phyloP scores from a whole-genome alignment of 2,797 vertebrate genomes.

The Ptychadena robeensis region DNA sequence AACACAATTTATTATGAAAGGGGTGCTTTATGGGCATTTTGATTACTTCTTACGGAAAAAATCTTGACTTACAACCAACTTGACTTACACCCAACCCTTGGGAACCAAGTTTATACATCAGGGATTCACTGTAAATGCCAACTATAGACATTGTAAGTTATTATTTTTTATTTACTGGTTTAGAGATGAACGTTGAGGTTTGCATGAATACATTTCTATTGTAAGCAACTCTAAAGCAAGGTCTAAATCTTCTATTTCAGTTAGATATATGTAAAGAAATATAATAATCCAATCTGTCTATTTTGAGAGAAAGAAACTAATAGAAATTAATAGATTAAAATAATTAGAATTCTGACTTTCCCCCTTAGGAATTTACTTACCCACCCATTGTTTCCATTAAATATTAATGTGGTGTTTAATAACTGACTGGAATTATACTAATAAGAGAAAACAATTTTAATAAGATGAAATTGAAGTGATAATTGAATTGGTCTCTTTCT shows the following conservation, averaged over 20 bases:
- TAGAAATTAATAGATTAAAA: slow-evolving; percentile 18
- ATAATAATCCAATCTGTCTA: not conserved
- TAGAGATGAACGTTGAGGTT: not conserved
- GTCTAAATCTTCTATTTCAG: not conserved
- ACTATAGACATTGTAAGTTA: too few relatives aligned
- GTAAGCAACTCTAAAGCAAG: not conserved
- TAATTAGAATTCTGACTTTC: slow-evolving; percentile 1
- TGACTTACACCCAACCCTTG: too few relatives aligned
- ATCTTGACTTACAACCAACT: too few relatives aligned
- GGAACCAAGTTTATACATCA: too few relatives aligned
- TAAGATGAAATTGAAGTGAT: not conserved
- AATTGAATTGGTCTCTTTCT: slow-evolving; percentile 12
- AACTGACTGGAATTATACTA: slow-evolving; percentile 16
- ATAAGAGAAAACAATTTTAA: slow-evolving; percentile 37
- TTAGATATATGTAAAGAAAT: not conserved
- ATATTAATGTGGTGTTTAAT: slow-evolving; percentile 6
- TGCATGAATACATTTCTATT: not conserved
- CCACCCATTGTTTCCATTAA: not conserved
- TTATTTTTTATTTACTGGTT: not conserved
- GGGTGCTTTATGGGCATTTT: too few relatives aligned
- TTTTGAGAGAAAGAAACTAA: not conserved
- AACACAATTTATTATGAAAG: too few relatives aligned
- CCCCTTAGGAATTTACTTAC: not conserved
- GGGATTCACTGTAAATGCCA: too few relatives aligned
- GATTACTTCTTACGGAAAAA: too few relatives aligned